phyloP scores from a whole-genome alignment of 2,797 vertebrate species.

The Bradypus variegatus region DNA sequence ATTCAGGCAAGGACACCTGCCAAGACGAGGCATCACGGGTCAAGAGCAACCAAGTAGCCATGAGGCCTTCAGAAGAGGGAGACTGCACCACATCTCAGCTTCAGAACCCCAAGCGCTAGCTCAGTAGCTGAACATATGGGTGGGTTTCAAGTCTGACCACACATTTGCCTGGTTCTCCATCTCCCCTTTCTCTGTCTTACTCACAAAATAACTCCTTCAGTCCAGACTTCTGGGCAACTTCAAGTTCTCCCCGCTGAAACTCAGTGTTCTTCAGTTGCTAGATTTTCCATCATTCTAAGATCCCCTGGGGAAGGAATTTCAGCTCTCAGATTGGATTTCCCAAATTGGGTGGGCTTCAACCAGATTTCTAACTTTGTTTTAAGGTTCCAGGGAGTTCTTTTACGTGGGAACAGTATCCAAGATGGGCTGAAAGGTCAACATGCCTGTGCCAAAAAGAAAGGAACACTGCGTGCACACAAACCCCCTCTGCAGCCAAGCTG shows the following conservation, averaged over 20 bases:
- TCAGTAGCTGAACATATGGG: background rate
- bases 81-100: background rate
- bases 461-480: background rate
- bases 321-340: background rate
- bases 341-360: background rate
- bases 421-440: slow-evolving; percentile 27
- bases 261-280: background rate
- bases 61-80: background rate
- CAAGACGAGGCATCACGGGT: background rate
- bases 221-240: background rate
- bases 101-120: background rate
- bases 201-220: background rate
- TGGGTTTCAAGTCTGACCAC: background rate
- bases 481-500: background rate
- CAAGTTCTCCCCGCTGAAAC: background rate
- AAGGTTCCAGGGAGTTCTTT: background rate
- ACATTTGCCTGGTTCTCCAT: background rate
- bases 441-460: background rate
- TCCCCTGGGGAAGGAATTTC: background rate
- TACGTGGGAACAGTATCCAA: slow-evolving; percentile 27
- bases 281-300: background rate
- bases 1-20: background rate
- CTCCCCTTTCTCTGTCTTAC: background rate
- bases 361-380: background rate
- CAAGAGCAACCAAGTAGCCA: background rate